phyloP scores from a whole-genome alignment of 2,888 invertebrate species.

The Spatulosminthurus flaviceps region DNA sequence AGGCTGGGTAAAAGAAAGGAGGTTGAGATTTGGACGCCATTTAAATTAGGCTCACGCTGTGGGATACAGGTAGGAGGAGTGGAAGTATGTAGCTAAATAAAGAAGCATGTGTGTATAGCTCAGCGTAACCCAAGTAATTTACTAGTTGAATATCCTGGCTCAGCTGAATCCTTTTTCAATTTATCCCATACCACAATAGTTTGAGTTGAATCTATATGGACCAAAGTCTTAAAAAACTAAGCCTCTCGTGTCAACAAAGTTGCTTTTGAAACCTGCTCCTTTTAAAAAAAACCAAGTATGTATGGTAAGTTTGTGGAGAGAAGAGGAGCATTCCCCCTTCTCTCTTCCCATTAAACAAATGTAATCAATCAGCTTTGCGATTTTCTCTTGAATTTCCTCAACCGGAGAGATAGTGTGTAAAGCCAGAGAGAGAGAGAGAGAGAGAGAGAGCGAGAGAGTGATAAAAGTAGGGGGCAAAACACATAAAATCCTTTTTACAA shows the following conservation, averaged over 20 bases:
- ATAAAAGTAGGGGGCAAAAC: too few relatives aligned
- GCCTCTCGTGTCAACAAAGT: slow-evolving; percentile 10
- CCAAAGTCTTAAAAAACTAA: slow-evolving; percentile 7
- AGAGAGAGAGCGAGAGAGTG: too few relatives aligned
- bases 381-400: slow-evolving; percentile 1
- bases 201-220: not conserved
- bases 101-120: slow-evolving; percentile 3
- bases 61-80: too few relatives aligned
- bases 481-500: too few relatives aligned
- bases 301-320: not conserved
- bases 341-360: slow-evolving; percentile 4
- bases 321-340: not conserved
- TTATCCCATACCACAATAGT: not conserved
- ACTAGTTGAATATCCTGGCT: not conserved
- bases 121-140: not conserved
- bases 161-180: slow-evolving; percentile 6
- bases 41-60: too few relatives aligned
- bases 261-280: not conserved
- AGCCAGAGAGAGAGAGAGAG: too few relatives aligned
- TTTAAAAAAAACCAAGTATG: not conserved
- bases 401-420: too few relatives aligned
- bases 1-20: not conserved
- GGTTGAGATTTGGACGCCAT: too few relatives aligned
- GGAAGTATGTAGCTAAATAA: too few relatives aligned
- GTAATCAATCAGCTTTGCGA: slow-evolving; percentile 5